Evolutionary conservation across 1,140 invertebrate genomes (phyloP).

Genomic region (Probaryconus sp.): DNA sequence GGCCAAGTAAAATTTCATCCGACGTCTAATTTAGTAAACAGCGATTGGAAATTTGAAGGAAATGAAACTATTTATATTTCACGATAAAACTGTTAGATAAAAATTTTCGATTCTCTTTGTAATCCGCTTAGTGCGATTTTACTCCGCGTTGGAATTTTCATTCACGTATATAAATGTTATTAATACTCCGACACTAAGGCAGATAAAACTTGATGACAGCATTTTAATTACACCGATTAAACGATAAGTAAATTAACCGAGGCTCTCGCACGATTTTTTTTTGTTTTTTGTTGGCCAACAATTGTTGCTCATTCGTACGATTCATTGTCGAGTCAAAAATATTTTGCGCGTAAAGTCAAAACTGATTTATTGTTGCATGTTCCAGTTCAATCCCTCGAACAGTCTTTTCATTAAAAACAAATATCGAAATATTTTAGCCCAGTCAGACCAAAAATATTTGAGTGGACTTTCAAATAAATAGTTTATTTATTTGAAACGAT

Average conservation of each 20-base stretch:
- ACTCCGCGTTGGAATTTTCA: background rate
- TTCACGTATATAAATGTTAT: background rate
- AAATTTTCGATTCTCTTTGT: background rate
- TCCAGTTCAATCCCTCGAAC: background rate
- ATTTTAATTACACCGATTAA: slow-evolving; percentile 16
- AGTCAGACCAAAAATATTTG: background rate
- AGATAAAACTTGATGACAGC: slow-evolving; percentile 3
- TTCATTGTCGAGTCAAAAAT: background rate
- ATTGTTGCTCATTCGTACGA: background rate
- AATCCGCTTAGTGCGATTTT: slow-evolving; percentile 15
- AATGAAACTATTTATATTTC: slow-evolving; percentile 1
- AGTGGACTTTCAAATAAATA: background rate
- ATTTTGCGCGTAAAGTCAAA: slow-evolving; percentile 3
- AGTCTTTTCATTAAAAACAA: background rate
- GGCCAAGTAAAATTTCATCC: too few relatives aligned
- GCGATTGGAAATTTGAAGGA: background rate
- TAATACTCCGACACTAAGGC: slow-evolving; percentile 1
- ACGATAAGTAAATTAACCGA: background rate
- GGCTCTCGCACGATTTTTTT: background rate
- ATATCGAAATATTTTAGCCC: background rate
- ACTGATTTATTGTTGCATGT: background rate
- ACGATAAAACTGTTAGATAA: background rate
- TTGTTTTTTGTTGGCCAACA: background rate
- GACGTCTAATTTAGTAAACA: too few relatives aligned
- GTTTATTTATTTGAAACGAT: too few relatives aligned